A percentile compares a stretch with the other conserved stretches of the same genome.
Conservation (phyloP, 1,140 invertebrate species). For the Eriocheir sinensis region DNA sequence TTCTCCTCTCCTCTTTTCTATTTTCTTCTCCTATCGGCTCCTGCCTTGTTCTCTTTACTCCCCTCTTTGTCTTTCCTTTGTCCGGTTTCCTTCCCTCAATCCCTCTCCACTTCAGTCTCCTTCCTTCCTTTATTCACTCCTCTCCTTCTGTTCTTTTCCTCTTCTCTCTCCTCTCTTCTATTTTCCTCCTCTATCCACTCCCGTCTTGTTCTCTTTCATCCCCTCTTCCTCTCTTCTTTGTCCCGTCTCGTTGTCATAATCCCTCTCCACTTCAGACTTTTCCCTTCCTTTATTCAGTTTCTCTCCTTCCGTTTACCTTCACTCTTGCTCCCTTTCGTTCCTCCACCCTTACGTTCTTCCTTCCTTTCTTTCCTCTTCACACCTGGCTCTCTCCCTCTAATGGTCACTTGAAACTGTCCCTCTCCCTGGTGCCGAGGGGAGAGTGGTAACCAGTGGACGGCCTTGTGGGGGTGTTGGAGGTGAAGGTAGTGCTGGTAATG, state of each 20-base stretch:
- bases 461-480: neutral
- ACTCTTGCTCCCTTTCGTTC: neutral
- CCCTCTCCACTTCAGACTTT: no score
- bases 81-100: neutral
- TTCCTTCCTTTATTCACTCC: neutral
- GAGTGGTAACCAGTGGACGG: neutral
- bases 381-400: neutral
- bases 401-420: slow-evolving; percentile 12
- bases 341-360: neutral
- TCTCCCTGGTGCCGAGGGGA: neutral
- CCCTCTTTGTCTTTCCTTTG: neutral
- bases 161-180: neutral
- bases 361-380: neutral
- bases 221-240: neutral
- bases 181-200: neutral
- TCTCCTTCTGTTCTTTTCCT: neutral
- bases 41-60: no score
- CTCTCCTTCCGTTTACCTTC: no score
- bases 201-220: neutral
- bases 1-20: no score
- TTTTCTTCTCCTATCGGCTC: no score
- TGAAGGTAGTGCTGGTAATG: neutral
- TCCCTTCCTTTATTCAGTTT: no score
- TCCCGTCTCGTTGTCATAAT: no score
- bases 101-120: neutral